Evolutionary conservation across 1,140 invertebrate genomes (phyloP), one percentile per base, ranked within the genome.

Genomic region (Diachasma alloeum): DNA sequence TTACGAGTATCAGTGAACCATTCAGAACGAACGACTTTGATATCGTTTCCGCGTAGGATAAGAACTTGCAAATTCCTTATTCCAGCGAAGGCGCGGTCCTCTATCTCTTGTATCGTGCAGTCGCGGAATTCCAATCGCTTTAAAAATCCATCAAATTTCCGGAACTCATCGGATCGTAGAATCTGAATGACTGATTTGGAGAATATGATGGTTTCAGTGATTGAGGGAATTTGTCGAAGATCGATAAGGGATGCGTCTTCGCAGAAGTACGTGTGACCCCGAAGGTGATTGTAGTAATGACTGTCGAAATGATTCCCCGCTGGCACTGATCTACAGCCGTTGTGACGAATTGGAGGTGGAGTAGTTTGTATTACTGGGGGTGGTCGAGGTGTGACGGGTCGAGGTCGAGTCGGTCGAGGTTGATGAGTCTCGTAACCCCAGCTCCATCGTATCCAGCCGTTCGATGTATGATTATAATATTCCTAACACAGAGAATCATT

Each of bases 51-150:
- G 5, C 53, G 77, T 10, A 86, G 59, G 0, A 83, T 79, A 6
- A 86, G 19, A 17, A 72, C 63, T 4, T 83, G 66, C 0, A 86
- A 59, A 4, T 81, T 82, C 15, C 70, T 13, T 0, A 85, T 37
- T 5, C 78, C 78, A 0, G 59, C 26, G 13, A 86, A 85, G 0
- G 85, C 84, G 0, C 77, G 48, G 17, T 79, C 8, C 0, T 83
- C 78, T 9, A 86, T 84, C 0, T n/a, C 81, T 39, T 83, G 75
- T 26, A 85, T 82, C 1, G 68, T 70, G 24, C 84, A 86, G 19
- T 85, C 81, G 5, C 72, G 80, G 11, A 86, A 75, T 15, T 85
- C 83, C 0, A 86, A 76, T 22, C 63, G 71, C 10, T 75, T 79
- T 10, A 86, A 17, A 46, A 82, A 82, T n/a, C 80, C 79, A n/a